A percentile compares a stretch with the other conserved stretches of the same genome.
These are phyloP conservation scores for Aplodontia rufa DNA, from an alignment of 2,113 vertebrate genomes.

Conservation along the genomic window DNA sequence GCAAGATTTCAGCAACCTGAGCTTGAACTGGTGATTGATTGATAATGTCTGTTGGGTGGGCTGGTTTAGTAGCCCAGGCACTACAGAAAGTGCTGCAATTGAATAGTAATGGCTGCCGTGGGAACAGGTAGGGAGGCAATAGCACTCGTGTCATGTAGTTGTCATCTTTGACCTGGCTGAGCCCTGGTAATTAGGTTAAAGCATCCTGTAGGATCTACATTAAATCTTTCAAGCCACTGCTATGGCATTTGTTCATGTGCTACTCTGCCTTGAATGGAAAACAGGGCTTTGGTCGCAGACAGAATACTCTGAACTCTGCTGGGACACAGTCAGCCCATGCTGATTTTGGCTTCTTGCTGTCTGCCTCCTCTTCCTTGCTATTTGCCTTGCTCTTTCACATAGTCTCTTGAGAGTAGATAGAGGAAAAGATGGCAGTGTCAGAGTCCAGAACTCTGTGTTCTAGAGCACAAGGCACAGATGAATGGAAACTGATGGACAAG, in stretches of 20 bases:
- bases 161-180: background rate
- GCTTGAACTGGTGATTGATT: background rate
- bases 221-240: background rate
- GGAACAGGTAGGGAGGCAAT: background rate
- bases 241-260: background rate
- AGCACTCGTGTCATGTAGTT: background rate
- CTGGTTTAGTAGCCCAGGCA: background rate
- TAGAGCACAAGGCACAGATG: background rate
- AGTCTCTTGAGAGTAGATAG: background rate
- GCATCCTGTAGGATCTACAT: background rate
- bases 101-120: background rate
- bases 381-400: background rate
- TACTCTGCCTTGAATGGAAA: background rate
- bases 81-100: background rate
- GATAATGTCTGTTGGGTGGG: background rate
- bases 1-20: constrained; percentile 1
- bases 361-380: background rate
- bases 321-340: background rate
- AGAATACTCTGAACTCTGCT: background rate
- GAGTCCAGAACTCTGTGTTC: background rate
- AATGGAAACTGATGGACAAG: background rate
- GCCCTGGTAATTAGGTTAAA: background rate
- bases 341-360: background rate
- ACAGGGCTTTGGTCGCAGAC: constrained; percentile 12
- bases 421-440: background rate